These are phyloP conservation scores for Brachionus calyciflorus DNA, from an alignment of 1,140 invertebrate genomes.

Conservation along the genomic window DNA sequence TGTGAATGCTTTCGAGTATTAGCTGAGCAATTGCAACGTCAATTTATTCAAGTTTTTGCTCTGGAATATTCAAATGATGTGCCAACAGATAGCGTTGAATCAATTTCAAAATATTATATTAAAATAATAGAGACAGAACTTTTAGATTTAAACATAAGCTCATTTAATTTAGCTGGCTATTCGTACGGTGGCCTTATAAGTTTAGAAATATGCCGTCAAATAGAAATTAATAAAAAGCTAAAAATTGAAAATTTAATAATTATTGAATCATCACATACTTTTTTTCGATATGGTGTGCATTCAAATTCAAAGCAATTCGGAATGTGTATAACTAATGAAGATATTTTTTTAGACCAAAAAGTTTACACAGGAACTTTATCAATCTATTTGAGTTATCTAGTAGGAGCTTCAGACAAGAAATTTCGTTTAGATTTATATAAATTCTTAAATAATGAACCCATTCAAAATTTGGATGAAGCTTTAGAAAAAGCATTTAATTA, in stretches of 20 bases:
- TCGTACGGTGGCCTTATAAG: slow-evolving; percentile 32
- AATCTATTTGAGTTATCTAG: not conserved
- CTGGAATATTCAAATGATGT: slow-evolving; percentile 22
- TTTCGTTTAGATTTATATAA: slow-evolving; percentile 1
- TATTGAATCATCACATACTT: slow-evolving; percentile 34
- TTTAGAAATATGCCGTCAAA: slow-evolving; percentile 15
- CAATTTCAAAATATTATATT: not conserved
- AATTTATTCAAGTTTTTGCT: slow-evolving; percentile 1
- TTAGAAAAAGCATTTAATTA: slow-evolving; percentile 10
- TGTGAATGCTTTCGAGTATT: not conserved
- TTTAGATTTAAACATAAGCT: not conserved
- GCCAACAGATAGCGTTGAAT: not conserved
- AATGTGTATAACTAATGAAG: not conserved
- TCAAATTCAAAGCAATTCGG: slow-evolving; percentile 28
- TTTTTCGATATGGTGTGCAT: slow-evolving; percentile 12
- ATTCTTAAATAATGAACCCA: not conserved
- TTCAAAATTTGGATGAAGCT: slow-evolving; percentile 21
- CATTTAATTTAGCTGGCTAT: slow-evolving; percentile 18
- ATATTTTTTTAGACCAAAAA: slow-evolving; percentile 25
- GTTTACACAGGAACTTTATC: slow-evolving; percentile 22
- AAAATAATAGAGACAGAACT: not conserved
- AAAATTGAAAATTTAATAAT: not conserved
- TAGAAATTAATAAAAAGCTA: not conserved
- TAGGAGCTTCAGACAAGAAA: not conserved
- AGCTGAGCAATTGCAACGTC: not conserved